Evolutionary conservation across 2,797 vertebrate genomes (phyloP), one percentile per base, ranked within the genome.

Genomic region (Vireo griseus): DNA sequence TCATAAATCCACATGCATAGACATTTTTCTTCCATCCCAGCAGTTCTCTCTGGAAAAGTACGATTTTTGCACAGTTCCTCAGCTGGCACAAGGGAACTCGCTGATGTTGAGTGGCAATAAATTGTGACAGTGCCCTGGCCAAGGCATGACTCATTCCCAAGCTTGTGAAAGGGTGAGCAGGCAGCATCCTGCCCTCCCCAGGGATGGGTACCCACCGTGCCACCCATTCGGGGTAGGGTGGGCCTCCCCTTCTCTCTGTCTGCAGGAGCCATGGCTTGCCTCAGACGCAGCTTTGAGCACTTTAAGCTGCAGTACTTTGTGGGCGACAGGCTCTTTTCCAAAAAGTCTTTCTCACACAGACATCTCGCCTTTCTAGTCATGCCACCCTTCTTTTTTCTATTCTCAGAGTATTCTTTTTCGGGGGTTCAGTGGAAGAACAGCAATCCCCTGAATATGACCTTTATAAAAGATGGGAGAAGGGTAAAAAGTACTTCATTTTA

Each of bases 371-470:
- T 75, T 63, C 86, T 71, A 94, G 71, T 71, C 88, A 76, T 65
- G 37, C 33, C 90, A 95, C 59, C 59, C 80, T 94, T 95, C 82
- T 65, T 90, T 88, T 82, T 95, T 86, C 83, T 90, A 42, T 79
- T 94, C 83, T 90, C 74, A 93, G 86, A 88, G 62, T 63, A 91
- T 81, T 84, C 39, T 58, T 90, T 92, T 85, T 66, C 0, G 1
- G 39, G 57, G 63, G 55, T 73, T 94, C 48, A 51, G 47, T 52
- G 24, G 51, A 66, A 90, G 19, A 39, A 20, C 62, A 81, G 33
- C 22, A 91, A 66, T 48, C 48, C 59, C 71, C 74, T 52, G 44
- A 88, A 88, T 72, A 10, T 75, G 54, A 92, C 91, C 76, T 81
- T 75, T 68, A 73, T 69, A 33, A 78, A 91, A 88, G 54, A 48